Evolutionary conservation across 2,888 invertebrate genomes (phyloP), one percentile per base, ranked within the genome.

Genomic region (Venusia cambrica): DNA sequence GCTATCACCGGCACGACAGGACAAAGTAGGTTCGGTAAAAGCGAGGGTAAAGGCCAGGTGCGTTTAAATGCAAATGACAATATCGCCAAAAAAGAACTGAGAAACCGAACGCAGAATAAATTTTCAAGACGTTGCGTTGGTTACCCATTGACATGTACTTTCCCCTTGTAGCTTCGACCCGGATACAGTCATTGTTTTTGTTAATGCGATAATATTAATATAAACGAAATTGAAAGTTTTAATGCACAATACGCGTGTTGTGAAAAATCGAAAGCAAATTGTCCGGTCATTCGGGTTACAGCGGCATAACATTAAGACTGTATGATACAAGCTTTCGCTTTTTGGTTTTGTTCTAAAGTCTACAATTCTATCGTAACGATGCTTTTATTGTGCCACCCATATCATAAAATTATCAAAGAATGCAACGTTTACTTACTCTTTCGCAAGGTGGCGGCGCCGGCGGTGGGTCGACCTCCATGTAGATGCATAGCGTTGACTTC

Each of bases 401-500:
- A 17, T 19, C 28, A 39, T 51, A 38, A 44, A 45, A 39, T 15
- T 22, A 21, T 8, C 21, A 6, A 26, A 44, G 31, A 25, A 24
- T 11, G 29, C 20, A 32, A 15, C 16, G 4, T 6, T 16, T 30
- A 68, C 84, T 76, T 48, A 90, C 90, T 85, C 90, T 89, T 67
- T 89, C 89, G 62, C 84, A 77, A 55, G 71, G n/a, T n/a, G n/a
- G 72, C 31, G 63, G 70, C 29, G 74, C 76, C 48, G 81, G 64
- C 11, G 78, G 68, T 6, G 72, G 57, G 57, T 89, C 89, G 61
- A 88, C 79, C 58, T 90, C 89, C 41, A 90, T 89, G 57, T 90
- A 90, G 54, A 92, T 90, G 56, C 92, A 92, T 42, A 92, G 83
- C 42, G 90, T 90, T 21, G 92, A 90, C 57, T 91, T 90, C 61